Base-by-base conservation (phyloP, 2,888 invertebrate species). In the Lobophora halterata region DNA sequence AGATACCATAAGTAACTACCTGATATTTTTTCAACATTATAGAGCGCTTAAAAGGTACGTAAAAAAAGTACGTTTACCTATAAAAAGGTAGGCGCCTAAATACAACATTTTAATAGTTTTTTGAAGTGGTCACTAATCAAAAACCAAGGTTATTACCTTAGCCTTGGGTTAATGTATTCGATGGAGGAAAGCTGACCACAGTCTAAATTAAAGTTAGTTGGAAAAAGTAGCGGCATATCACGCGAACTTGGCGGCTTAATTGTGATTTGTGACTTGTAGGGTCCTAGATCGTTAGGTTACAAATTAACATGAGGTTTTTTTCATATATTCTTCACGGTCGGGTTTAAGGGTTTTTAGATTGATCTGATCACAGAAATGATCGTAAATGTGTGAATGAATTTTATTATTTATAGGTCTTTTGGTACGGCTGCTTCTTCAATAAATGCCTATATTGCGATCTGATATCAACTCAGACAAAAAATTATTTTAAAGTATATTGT, bases 211-310 rank as follows among this genome's bases (percentile, higher is more conserved):
- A 2, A 33, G 37, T 37, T 37, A 5, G n/a, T 43, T 34, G 9
- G 29, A 25, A 44, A 48, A 42, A 32, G 21, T 18, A 50, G 8
- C 46, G 66, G 54, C 63, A 62, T 65, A 62, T 65, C 67, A 67
- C 68, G 68, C 67, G 33, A 56, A 25, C 58, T 46, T 42, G 55
- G 47, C 53, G 46, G 46, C 19, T 40, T 43, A 43, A 48, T 46
- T 30, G 27, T 42, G 30, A 38, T 37, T 19, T 30, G 19, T 17
- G 8, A 17, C 5, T 7, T 7, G 16, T 12, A n/a, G n/a, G 21
- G 8, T 8, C 16, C 13, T 31, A 35, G 11, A 16, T 30, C 19
- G 16, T 25, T 38, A 16, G 3, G 12, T 9, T n/a, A n/a, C 1
- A 13, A 12, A 20, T 20, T 20, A 35, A 27, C 27, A 24, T 18